phyloP scores from a whole-genome alignment of 92 coral and sea anemone species.

The Epizoanthus fatuus region DNA sequence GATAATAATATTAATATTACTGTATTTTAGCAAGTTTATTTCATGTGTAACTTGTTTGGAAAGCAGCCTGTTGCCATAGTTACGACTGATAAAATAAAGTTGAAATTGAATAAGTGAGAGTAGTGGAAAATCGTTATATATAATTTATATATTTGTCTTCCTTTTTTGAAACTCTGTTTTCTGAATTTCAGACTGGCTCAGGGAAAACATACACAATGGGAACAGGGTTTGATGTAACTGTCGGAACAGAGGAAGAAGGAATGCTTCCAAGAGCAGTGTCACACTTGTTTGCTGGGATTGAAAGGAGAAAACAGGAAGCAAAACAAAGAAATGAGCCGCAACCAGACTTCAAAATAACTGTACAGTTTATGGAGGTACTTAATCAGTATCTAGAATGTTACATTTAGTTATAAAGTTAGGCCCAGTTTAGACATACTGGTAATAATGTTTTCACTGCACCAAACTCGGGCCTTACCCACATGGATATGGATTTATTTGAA shows the following conservation, averaged over 20 bases:
- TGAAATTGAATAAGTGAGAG: neutral
- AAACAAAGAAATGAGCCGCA: constrained; percentile 92
- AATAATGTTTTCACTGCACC: too few species aligned
- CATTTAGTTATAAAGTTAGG: too few species aligned
- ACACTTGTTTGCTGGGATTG: constrained; percentile 94
- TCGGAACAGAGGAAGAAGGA: constrained; percentile 91
- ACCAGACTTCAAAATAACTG: constrained; percentile 92
- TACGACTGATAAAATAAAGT: too few species aligned
- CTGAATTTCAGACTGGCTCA: constrained; percentile 88
- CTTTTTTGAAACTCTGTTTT: neutral
- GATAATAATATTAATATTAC: too few species aligned
- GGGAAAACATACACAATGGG: constrained; percentile 99
- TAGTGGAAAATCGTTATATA: neutral
- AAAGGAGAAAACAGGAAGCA: constrained; percentile 80
- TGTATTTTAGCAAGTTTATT: too few species aligned
- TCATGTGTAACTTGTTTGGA: too few species aligned
- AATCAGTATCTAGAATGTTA: too few species aligned
- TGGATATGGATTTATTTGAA: too few species aligned
- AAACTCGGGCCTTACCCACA: too few species aligned
- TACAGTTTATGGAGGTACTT: constrained; percentile 98
- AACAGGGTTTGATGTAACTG: constrained; percentile 96
- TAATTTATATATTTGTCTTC: neutral
- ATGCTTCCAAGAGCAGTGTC: constrained; percentile 95
- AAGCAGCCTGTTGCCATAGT: too few species aligned
- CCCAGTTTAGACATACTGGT: too few species aligned